Conservation (phyloP, 2,113 vertebrate genomes). For the Crotalus horridus region DNA sequence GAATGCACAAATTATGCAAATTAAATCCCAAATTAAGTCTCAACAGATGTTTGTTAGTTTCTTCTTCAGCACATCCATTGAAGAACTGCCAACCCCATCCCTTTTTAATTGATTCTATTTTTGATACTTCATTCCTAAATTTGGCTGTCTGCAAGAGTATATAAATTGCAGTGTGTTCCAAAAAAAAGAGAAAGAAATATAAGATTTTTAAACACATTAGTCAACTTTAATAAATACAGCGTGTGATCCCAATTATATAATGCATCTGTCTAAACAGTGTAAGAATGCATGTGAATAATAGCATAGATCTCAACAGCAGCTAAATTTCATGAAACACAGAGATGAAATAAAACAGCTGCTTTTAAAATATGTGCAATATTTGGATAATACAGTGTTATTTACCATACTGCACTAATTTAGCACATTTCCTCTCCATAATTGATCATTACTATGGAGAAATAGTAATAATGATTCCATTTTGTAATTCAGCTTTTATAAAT, state of each 20-base stretch:
- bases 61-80: background rate
- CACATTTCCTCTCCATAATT: background rate
- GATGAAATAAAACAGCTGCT: background rate
- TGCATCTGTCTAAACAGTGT: background rate
- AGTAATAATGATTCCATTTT: slow-evolving; percentile 7
- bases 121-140: background rate
- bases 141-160: background rate
- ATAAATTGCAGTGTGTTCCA: background rate
- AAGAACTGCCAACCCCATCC: background rate
- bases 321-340: background rate
- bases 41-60: background rate
- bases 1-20: background rate
- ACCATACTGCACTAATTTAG: background rate
- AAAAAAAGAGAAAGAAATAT: background rate
- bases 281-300: background rate
- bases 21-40: background rate
- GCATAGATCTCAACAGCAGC: background rate
- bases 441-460: background rate
- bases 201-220: background rate
- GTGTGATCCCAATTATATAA: background rate
- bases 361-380: background rate
- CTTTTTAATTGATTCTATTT: background rate
- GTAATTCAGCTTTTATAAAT: background rate
- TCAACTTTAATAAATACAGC: background rate
- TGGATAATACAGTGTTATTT: background rate